Evolutionary conservation across 2,113 vertebrate species (phyloP), one percentile per base, ranked within the genome.

Genomic region (Embiotoca jacksoni): DNA sequence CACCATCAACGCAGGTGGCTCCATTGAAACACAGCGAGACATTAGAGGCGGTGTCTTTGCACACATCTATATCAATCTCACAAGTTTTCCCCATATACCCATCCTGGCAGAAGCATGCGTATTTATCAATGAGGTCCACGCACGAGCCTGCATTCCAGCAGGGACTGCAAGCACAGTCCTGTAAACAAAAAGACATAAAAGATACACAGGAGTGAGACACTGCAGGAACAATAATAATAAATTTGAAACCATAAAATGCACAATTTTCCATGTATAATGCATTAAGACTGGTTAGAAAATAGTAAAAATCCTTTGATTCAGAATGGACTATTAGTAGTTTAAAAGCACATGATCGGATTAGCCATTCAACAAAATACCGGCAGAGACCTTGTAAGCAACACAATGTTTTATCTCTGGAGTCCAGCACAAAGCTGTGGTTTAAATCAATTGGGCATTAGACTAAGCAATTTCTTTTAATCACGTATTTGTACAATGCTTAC

Each of bases 141-240:
- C 95, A 96, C 0, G 92, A 93, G 6, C 93, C 94, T 73, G 94
- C 93, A 0, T 97, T 95, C 69, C 93, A 46, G 78, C 94, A 96
- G n/a, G 93, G 92, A 32, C 60, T 10, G 35, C 91, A 94, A 6
- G 81, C 80, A 78, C 96, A 96, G 46, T 95, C 93, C 95, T 96
- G 88, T 13, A 72, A 89, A 84, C 72, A 72, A 78, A 80, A 82
- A 73, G 35, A 58, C 13, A 78, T 10, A 13, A 61, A 61, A 68
- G 10, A 23, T 35, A 23, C 36, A 60, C 49, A 72, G n/a, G 4
- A 56, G 7, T 6, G 7, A 82, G 8, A 1, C 2, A 16, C 10
- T 23, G 30, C 3, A 44, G 1, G n/a, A 66, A 49, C 8, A 52
- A 64, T 9, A 33, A 4, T 5, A 14, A 16, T 41, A 10, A 59